These are phyloP conservation scores for Typhlomys cinereus DNA, from an alignment of 2,113 vertebrate species.

Conservation along the genomic window DNA sequence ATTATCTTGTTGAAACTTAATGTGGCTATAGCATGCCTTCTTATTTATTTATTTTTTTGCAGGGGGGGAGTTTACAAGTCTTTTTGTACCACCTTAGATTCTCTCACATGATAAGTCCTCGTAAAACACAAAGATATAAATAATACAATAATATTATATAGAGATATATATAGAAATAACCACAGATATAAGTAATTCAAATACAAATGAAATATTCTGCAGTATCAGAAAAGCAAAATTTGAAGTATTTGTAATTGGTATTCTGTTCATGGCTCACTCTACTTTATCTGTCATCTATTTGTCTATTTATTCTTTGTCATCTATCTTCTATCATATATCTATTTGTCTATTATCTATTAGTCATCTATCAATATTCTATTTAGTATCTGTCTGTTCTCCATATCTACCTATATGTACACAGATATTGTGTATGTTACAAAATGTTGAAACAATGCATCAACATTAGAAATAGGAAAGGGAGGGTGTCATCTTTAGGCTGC, in stretches of 20 bases:
- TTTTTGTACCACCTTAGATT: not conserved
- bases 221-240: not conserved
- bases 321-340: too few relatives aligned
- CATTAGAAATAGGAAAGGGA: constrained; percentile 7
- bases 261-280: not conserved
- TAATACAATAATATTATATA: too few relatives aligned
- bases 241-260: not conserved
- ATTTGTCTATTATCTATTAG: too few relatives aligned
- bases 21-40: not conserved
- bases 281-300: not conserved
- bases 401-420: not conserved
- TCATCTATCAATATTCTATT: too few relatives aligned
- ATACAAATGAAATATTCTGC: not conserved
- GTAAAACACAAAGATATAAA: not conserved
- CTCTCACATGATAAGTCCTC: not conserved
- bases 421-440: not conserved
- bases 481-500: not conserved
- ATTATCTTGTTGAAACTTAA: not conserved
- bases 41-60: too few relatives aligned
- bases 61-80: too few relatives aligned
- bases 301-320: too few relatives aligned
- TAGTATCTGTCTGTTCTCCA: not conserved
- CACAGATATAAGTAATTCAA: too few relatives aligned
- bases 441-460: not conserved
- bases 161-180: too few relatives aligned